Percentiles rank a stretch among this genome's conserved stretches.
phyloP scores from a whole-genome alignment of 2,113 vertebrate species.

The Kryptolebias marmoratus region DNA sequence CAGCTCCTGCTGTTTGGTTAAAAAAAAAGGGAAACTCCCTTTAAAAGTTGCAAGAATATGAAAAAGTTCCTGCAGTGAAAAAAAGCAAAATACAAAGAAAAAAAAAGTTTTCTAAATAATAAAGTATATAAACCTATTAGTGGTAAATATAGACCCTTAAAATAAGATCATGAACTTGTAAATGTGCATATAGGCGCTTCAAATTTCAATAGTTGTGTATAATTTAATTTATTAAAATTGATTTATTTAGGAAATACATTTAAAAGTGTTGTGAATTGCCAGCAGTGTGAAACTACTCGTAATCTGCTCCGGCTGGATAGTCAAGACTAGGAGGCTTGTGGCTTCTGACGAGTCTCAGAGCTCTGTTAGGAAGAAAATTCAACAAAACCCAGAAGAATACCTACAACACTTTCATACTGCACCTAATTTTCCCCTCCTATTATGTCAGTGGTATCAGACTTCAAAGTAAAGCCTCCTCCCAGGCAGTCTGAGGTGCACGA shows the following conservation, averaged over 20 bases:
- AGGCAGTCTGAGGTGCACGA: conserved; percentile 40
- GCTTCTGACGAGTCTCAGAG: conserved; percentile 7
- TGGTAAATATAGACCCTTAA: too few relatives aligned
- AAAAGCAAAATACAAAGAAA: too few relatives aligned
- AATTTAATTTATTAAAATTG: neutral
- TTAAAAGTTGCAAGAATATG: too few relatives aligned
- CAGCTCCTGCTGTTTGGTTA: too few relatives aligned
- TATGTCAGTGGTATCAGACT: conserved; percentile 45
- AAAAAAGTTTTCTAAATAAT: neutral
- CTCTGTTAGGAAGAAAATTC: conserved; percentile 3
- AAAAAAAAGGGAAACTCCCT: too few relatives aligned
- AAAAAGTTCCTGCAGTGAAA: too few relatives aligned
- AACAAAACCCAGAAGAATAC: conserved; percentile 32
- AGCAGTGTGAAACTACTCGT: conserved; percentile 6
- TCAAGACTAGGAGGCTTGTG: neutral
- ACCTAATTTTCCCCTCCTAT: conserved; percentile 31
- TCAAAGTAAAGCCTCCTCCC: conserved; percentile 54
- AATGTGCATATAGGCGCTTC: neutral
- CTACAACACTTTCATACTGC: conserved; percentile 40
- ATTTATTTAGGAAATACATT: neutral
- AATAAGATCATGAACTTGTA: neutral
- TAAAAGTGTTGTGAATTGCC: neutral
- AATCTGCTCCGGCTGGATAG: conserved; percentile 16
- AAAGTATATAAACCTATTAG: neutral
- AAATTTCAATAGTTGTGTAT: neutral